Base-by-base conservation (phyloP, 2,113 vertebrate genomes). In the Platysteira castanea region DNA sequence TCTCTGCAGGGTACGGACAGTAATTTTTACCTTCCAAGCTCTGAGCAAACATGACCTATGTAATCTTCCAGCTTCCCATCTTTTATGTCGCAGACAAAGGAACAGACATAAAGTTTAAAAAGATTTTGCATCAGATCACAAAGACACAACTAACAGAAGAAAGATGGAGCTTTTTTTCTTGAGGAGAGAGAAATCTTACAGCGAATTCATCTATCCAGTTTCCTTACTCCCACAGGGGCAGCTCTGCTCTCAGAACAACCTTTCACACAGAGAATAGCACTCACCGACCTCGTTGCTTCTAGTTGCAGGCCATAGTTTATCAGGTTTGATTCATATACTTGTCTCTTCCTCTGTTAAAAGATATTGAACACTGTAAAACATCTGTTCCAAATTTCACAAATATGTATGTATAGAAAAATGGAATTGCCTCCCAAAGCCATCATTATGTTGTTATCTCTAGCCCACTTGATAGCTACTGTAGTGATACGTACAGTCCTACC, bases 251-350 rank as follows among this genome's bases (percentile, higher is more conserved):
- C 70, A 67, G 53, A 77, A 70, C 10, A 61, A 60, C 22, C 5
- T 1, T 50, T 57, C 16, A 44, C 74, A 83, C 5, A 63, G 54
- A 68, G 49, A 49, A 63, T 2, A 56, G 21, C 46, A 98, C 98
- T 98, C 95, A 99, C 99, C 10, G 99, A 99, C 47, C 91, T 96
- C 1, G 98, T 98, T 1, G 98, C 98, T 97, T 99, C 99, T 59
- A 99, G 97, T 64, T 99, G 97, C 94, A 99, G 84, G n/a, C 99
- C 99, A 27, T 98, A 98, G 74, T 95, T 98, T 97, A 99, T 99
- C 96, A 99, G 96, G 92, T 97, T 99, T 83, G 98, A 98, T 82
- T 99, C 99, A 67, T 99, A 99, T 4, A 85, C 98, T 96, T 98
- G 98, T 59, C 99, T 98, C 85, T 99, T 98, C 79, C 79, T 98